These are phyloP conservation scores for Onychomys leucogaster DNA, from an alignment of 2,797 vertebrate genomes.

Conservation along the genomic window DNA sequence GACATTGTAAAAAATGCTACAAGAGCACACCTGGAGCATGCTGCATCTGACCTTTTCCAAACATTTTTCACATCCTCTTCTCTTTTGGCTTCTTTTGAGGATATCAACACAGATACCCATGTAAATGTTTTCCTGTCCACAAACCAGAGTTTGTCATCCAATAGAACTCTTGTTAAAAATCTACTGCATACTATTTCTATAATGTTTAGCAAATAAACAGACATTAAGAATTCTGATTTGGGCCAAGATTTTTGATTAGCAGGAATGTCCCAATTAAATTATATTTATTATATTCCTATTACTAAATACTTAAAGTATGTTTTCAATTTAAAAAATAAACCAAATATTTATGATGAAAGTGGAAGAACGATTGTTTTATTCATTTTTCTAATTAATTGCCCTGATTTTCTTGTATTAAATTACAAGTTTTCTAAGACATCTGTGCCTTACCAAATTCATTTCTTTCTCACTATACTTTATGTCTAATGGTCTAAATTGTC, in stretches of 20 bases:
- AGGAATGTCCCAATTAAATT: neutral
- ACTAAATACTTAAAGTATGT: constrained; percentile 23
- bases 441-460: constrained; percentile 35
- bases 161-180: constrained; percentile 33
- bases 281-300: constrained; percentile 19
- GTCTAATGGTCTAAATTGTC: constrained; percentile 19
- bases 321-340: constrained; percentile 41
- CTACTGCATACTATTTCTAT: neutral
- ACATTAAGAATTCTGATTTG: constrained; percentile 20
- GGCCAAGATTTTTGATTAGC: constrained; percentile 7
- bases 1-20: neutral
- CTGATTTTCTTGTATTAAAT: constrained; percentile 44
- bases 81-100: constrained; percentile 25
- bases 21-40: neutral
- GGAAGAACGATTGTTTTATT: constrained; percentile 16
- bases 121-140: constrained; percentile 9
- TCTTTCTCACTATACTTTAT: constrained; percentile 1
- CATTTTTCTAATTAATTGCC: constrained; percentile 40
- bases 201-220: neutral
- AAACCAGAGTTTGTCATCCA: constrained; percentile 36
- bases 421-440: constrained; percentile 24
- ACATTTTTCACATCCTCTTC: neutral
- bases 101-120: neutral
- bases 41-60: constrained; percentile 34
- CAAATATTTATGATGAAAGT: neutral